Evolutionary conservation across 2,888 invertebrate genomes (phyloP), one percentile per base, ranked within the genome.

Genomic region (Tachystola acroxantha): DNA sequence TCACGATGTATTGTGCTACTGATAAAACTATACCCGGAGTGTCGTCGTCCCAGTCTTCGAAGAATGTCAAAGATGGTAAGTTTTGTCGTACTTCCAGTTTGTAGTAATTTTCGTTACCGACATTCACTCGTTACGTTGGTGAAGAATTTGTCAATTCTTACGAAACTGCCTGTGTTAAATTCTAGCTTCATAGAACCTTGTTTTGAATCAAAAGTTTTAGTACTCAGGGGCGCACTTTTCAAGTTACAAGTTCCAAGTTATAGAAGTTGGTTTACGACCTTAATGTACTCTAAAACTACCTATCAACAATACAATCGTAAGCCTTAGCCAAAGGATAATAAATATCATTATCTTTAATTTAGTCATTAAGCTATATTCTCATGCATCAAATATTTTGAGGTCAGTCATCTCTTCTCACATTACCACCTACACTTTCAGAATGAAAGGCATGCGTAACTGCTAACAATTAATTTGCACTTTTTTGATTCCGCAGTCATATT

Each of bases 31-130:
- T 90, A 84, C 89, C 89, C 88, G 92, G 90, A 91, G 91, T 89
- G 88, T 91, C 88, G 88, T 91, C 89, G 88, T 91, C 91, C 72
- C 91, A 90, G 86, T 89, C 89, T 84, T 81, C 90, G 75, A 90
- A 90, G 88, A 91, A 88, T 88, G 89, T 90, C 88, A 92, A 92
- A 90, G 92, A 92, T 89, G 92, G 92, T 92, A 89, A 91, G 92
- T 89, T 71, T 67, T 67, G 56, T 63, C 63, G 63, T 38, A 32
- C 10, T 36, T 25, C 30, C 34, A 16, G 3, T 16, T 16, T 16
- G 16, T 16, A 16, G 16, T 16, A 16, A 16, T 6, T 16, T 16
- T 16, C 3, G 16, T 4, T 16, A 16, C 3, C 3, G 3, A 4
- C 6, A 16, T 6, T 16, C 16, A 16, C 3, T 16, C 6, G 6